A percentile compares a stretch with the other conserved stretches of the same genome.
These are phyloP conservation scores for Hesperophylax magnus DNA, from an alignment of 1,140 invertebrate species.

Conservation along the genomic window DNA sequence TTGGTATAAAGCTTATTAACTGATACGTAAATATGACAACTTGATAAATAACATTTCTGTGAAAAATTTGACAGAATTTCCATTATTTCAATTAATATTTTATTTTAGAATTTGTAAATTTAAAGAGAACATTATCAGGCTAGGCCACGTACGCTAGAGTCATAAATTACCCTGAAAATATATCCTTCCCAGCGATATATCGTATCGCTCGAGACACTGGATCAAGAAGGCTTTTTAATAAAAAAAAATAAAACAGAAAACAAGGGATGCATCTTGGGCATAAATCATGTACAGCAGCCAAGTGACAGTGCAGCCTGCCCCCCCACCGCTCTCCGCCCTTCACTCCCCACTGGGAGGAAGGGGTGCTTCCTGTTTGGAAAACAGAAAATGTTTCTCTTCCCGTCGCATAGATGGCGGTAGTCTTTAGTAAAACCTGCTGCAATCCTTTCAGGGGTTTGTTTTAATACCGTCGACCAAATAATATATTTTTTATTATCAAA, in stretches of 20 bases:
- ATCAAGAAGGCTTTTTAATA: slow-evolving; percentile 29
- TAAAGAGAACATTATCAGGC: no score
- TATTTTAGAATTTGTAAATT: no score
- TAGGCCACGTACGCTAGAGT: not conserved
- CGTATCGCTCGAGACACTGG: slow-evolving; percentile 12
- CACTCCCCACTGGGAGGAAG: not conserved
- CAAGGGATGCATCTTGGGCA: slow-evolving; percentile 22
- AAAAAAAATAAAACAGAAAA: slow-evolving; percentile 18
- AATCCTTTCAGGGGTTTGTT: no score
- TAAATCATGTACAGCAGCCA: slow-evolving; percentile 27
- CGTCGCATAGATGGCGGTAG: slow-evolving; percentile 15
- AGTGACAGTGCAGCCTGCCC: slow-evolving; percentile 14
- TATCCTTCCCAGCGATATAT: slow-evolving; percentile 7
- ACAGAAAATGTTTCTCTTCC: not conserved
- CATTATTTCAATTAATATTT: no score
- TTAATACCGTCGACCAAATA: no score
- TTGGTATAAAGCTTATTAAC: no score
- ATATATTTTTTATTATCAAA: no score
- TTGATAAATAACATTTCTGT: no score
- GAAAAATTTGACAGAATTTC: no score
- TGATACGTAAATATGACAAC: no score
- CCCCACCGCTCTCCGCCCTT: not conserved
- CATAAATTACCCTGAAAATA: slow-evolving; percentile 16
- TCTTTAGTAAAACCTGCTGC: not conserved
- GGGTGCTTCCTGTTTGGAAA: not conserved